Base-by-base conservation (phyloP, 2,113 vertebrate species). In the Hippocampus barbouri region DNA sequence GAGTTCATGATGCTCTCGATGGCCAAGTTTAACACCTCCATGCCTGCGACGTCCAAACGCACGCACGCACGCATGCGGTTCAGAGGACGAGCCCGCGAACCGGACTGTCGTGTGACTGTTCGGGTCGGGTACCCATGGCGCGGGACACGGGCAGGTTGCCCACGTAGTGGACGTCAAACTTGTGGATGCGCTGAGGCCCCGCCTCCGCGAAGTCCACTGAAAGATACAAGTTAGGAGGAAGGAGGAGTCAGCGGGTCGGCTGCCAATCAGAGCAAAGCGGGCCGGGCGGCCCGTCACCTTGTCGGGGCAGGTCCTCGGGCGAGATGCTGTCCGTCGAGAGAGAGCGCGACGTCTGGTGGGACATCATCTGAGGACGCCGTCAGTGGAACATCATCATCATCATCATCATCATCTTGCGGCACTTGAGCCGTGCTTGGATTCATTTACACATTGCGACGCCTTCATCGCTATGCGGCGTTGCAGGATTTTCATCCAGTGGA, bases 11-110 rank as follows among this genome's bases (percentile, higher is more conserved):
- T 92, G 80, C 90, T 93, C 77, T 96, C 94, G 0, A 99, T 97
- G 16, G 96, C 95, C 65, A 94, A 85, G 25, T 99, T 99, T 83
- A 99, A 71, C 72, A 98, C 93, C 49, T 96, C 96, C 94, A 98
- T 99, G 59, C 97, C 97, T 99, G 75, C 45, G 68, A 56, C 15
- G 25, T 7, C 43, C 5, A 62, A 25, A 49, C 43, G 25, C 54
- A 56, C 21, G n/a, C 18, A 30, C 2, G 11, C 47, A 4, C 18
- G 6, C 8, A 3, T 2, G 53, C 21, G 9, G 2, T 62, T 62
- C 30, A 21, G 8, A 20, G 8, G 23, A 10, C 43, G 10, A 62
- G 3, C 9, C 1, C 18, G 34, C 8, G 61, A 38, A 1, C 60
- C 27, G 8, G 30, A 8, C 8, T 3, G 8, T 10, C 60, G 21